phyloP scores from a whole-genome alignment of 2,888 invertebrate species.

The Aleiodes leptofemur region DNA sequence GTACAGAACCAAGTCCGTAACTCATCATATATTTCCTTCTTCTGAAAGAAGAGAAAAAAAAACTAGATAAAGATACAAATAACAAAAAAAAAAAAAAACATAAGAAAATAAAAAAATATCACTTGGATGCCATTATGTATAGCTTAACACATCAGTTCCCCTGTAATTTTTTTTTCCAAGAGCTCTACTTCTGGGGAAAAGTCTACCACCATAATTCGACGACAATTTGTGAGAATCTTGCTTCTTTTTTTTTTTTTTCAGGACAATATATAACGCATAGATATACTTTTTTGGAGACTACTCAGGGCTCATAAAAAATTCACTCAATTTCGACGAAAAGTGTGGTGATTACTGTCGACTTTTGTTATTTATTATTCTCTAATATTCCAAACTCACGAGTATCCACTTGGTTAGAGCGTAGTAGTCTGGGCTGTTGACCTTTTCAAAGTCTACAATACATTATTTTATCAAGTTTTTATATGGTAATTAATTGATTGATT shows the following conservation, averaged over 20 bases:
- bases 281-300: slow-evolving; percentile 13
- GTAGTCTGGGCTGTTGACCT: slow-evolving; percentile 7
- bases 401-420: background rate
- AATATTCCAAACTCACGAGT: slow-evolving; percentile 20
- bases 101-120: slow-evolving; percentile 33
- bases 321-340: slow-evolving; percentile 26
- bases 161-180: background rate
- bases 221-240: slow-evolving; percentile 21
- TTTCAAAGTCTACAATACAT: background rate
- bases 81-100: slow-evolving; percentile 35
- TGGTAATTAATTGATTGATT: background rate
- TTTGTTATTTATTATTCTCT: background rate
- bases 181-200: slow-evolving; percentile 6
- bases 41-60: slow-evolving; percentile 49
- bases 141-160: slow-evolving; percentile 15
- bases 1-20: slow-evolving; percentile 65
- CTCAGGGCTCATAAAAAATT: slow-evolving; percentile 14
- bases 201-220: slow-evolving; percentile 22
- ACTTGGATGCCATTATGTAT: slow-evolving; percentile 29
- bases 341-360: slow-evolving; percentile 11
- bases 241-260: background rate
- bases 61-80: slow-evolving; percentile 43
- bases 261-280: background rate
- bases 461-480: background rate
- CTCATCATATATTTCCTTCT: slow-evolving; percentile 71